Base-by-base conservation (phyloP, 1,140 invertebrate genomes). In the Drosophila repleta region DNA sequence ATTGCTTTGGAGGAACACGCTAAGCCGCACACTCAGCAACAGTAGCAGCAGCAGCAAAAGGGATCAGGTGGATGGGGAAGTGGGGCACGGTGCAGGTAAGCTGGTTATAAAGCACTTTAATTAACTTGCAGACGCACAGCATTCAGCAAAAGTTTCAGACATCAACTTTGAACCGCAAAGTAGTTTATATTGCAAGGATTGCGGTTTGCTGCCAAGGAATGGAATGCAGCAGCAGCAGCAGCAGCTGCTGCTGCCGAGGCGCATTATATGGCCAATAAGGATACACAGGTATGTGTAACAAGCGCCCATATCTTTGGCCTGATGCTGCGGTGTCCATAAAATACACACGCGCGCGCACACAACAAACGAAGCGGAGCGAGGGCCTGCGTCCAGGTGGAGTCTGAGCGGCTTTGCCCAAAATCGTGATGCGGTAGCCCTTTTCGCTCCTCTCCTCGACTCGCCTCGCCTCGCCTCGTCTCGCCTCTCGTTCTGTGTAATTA, bases 111-210 rank as follows among this genome's bases (percentile, higher is more conserved):
- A 89, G 84, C 69, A 88, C 79, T 88, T 88, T 88, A 88, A 88
- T 88, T 88, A 88, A 88, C 83, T 83, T 84, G 84, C 79, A 80
- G 83, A 88, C 78, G 82, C 74, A 66, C 45, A 79, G 62, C 66
- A 83, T 79, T 88, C 75, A 72, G 68, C 53, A 76, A 76, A 82
- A 79, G 69, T 87, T 88, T 89, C 69, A 68, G 72, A 62, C 84
- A 82, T 88, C 83, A 88, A 88, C 83, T 88, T 88, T 88, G 83
- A 88, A 88, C 84, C 83, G 65, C 83, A 88, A 83, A 75, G 84
- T 83, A 88, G 84, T 88, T 88, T 88, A 79, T 88, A 77, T 77
- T 69, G 69, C 76, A 70, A 53, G 83, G 82, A 85, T 81, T 87
- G 75, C 65, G 76, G 73, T 76, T 53, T 51, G 60, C 63, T 49